Conservation (phyloP, 1,140 invertebrate species). For the Drosophila micromelanica region DNA sequence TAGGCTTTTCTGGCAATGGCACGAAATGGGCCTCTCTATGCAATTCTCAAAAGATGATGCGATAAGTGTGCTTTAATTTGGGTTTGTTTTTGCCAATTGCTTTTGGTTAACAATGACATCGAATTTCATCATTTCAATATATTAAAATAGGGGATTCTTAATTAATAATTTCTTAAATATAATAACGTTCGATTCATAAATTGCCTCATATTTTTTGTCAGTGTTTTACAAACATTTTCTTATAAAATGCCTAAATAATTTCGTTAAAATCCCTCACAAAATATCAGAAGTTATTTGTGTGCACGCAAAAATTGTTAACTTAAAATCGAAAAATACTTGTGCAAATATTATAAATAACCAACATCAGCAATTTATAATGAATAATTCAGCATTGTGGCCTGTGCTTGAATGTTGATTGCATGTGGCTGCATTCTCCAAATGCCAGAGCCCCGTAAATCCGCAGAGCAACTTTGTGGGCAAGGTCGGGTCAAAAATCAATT, state of each 20-base stretch:
- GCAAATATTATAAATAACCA: conserved; percentile 68
- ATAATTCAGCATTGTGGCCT: conserved; percentile 56
- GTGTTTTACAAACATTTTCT: conserved; percentile 1
- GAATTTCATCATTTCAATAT: too few relatives aligned
- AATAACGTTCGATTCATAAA: not conserved
- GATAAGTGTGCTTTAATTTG: conserved; percentile 18
- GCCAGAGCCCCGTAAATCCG: conserved; percentile 10
- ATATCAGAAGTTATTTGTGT: not conserved
- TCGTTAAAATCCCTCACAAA: not conserved
- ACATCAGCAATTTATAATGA: conserved; percentile 67
- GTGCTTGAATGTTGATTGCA: conserved; percentile 45
- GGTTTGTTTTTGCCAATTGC: conserved; percentile 1
- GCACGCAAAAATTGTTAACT: conserved; percentile 6
- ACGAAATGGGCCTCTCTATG: conserved; percentile 13
- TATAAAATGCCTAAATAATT: not conserved
- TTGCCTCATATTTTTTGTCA: not conserved
- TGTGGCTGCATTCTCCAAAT: conserved; percentile 40
- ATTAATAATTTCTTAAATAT: too few relatives aligned
- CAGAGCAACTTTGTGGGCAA: conserved; percentile 32
- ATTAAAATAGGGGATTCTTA: too few relatives aligned
- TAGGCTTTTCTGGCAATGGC: conserved; percentile 3
- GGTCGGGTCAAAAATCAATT: conserved; percentile 74
- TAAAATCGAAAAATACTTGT: conserved; percentile 36
- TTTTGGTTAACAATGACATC: not conserved
- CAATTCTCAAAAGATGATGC: conserved; percentile 7